Conservation (phyloP, 2,888 invertebrate genomes). For the Brachylomia viminalis region DNA sequence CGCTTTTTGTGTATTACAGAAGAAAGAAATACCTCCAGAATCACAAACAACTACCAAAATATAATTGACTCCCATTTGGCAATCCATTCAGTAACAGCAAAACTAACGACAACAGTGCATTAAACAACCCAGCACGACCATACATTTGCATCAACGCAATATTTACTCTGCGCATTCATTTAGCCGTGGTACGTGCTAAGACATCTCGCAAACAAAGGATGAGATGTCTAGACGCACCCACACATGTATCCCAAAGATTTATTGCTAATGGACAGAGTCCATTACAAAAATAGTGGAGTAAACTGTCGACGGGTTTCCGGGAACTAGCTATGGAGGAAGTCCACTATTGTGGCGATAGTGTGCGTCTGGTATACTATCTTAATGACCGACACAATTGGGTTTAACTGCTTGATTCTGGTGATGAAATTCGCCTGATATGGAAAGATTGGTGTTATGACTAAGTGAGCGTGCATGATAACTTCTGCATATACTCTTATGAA, state of each 20-base stretch:
- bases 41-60: constrained; percentile 10
- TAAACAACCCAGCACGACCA: constrained; percentile 49
- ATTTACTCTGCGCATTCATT: constrained; percentile 55
- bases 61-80: constrained; percentile 34
- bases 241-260: constrained; percentile 71
- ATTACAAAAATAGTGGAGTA: constrained; percentile 81
- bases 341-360: constrained; percentile 58
- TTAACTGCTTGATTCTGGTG: constrained; percentile 62
- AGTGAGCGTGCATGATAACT: constrained; percentile 34
- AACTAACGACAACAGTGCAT: constrained; percentile 36
- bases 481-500: constrained; percentile 10
- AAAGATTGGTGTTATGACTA: constrained; percentile 41
- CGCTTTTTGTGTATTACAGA: background rate
- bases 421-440: constrained; percentile 59
- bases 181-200: constrained; percentile 47
- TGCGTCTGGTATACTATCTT: constrained; percentile 62
- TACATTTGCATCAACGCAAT: constrained; percentile 65
- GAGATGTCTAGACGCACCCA: constrained; percentile 66
- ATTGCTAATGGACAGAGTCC: constrained; percentile 83
- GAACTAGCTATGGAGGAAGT: constrained; percentile 64
- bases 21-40: background rate
- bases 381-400: constrained; percentile 70
- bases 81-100: constrained; percentile 33
- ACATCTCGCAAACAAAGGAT: constrained; percentile 64
- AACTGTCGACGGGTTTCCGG: constrained; percentile 70